Conservation (phyloP, 2,113 vertebrate genomes). For the Gobio gobio region DNA sequence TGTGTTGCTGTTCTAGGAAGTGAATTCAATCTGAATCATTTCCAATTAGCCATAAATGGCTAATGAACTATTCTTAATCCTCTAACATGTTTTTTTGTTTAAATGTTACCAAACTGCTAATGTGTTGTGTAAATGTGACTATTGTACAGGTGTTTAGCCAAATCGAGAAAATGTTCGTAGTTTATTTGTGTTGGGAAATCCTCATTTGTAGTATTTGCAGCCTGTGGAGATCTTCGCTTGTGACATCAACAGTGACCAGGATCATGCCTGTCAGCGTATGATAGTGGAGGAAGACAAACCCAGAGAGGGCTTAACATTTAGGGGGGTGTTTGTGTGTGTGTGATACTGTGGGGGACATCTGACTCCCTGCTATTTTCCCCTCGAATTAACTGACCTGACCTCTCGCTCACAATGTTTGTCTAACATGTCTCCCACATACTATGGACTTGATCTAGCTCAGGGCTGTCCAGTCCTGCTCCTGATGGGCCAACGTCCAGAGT, state of each 20-base stretch:
- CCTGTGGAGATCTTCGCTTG: neutral
- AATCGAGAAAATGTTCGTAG: neutral
- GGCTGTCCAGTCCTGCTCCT: too few species aligned
- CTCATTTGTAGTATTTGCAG: neutral
- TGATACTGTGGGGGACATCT: neutral
- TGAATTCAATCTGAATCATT: neutral
- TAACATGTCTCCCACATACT: neutral
- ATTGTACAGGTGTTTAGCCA: neutral
- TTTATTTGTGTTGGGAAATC: slow-evolving; percentile 14
- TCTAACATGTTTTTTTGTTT: neutral
- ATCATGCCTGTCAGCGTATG: neutral
- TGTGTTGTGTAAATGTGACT: neutral
- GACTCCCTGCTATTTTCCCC: slow-evolving; percentile 35
- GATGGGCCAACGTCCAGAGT: too few species aligned
- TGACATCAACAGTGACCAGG: slow-evolving; percentile 14
- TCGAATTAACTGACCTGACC: neutral
- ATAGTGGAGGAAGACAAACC: neutral
- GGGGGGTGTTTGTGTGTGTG: slow-evolving; percentile 34
- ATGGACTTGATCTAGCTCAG: neutral
- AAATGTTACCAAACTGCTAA: neutral
- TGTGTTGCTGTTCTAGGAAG: neutral
- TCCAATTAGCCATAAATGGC: neutral
- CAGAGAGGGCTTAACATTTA: neutral
- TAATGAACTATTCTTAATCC: neutral
- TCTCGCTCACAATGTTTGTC: neutral